Conservation (phyloP, 2,888 invertebrate genomes). For the Xanthia icteritia region DNA sequence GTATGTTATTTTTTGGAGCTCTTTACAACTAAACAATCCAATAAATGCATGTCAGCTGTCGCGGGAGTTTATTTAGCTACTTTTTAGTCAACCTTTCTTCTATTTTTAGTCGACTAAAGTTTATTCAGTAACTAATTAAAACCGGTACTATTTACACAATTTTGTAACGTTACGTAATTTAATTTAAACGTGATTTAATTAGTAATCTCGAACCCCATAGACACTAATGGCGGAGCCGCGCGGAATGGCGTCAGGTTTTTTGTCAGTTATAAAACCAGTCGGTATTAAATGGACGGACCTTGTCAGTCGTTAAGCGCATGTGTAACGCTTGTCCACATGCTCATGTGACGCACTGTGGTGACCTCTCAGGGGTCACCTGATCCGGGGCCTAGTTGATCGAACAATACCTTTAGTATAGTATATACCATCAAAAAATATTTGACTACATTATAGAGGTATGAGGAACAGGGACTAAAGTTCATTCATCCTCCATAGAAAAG, state of each 20-base stretch:
- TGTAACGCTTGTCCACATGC: conserved; percentile 20
- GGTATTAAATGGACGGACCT: conserved; percentile 20
- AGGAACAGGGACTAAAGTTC: too few species aligned
- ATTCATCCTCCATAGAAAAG: too few species aligned
- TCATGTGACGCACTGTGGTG: not conserved
- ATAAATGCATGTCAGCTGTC: not conserved
- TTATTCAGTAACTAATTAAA: not conserved
- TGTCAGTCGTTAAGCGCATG: conserved; percentile 18
- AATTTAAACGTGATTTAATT: too few species aligned
- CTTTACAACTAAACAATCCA: not conserved
- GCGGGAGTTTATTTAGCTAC: not conserved
- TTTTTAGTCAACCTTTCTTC: not conserved
- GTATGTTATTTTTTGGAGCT: not conserved
- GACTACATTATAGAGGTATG: too few species aligned
- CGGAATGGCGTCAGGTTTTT: conserved; percentile 31
- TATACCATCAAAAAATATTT: not conserved
- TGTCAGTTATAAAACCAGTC: conserved; percentile 15
- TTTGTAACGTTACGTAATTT: not conserved
- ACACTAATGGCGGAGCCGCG: not conserved
- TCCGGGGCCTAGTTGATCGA: not conserved
- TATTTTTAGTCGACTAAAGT: not conserved
- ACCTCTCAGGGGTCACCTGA: not conserved
- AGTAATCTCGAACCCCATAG: not conserved
- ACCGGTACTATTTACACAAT: not conserved
- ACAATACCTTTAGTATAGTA: not conserved